Evolutionary conservation across 2,113 vertebrate genomes (phyloP).

Genomic region (Neopipo cinnamomea): DNA sequence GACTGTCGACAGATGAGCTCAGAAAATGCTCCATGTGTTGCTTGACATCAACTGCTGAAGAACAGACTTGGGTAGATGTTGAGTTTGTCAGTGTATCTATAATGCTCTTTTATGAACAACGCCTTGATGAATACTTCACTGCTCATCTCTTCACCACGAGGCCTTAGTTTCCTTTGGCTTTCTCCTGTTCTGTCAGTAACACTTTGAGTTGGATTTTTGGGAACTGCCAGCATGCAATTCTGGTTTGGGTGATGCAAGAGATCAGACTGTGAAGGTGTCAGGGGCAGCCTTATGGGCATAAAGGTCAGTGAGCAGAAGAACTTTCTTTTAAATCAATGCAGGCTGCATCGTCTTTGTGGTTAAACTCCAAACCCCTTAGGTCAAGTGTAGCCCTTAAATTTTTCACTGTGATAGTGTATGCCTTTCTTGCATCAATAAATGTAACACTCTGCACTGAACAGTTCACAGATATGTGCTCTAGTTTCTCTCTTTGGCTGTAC

Average conservation of each 20-base stretch:
- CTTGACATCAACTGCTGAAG: slow-evolving; percentile 13
- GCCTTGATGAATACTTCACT: background rate
- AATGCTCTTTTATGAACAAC: background rate
- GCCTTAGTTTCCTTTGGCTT: background rate
- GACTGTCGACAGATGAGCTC: background rate
- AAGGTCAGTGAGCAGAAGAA: slow-evolving; percentile 16
- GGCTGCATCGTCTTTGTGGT: background rate
- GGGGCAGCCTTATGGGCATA: background rate
- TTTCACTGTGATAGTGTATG: background rate
- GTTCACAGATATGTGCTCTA: background rate
- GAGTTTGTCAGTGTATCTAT: slow-evolving; percentile 7
- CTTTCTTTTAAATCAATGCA: background rate
- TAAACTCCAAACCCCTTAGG: background rate
- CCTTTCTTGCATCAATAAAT: background rate
- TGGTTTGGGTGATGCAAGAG: background rate
- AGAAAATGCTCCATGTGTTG: slow-evolving; percentile 19
- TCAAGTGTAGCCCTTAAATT: background rate
- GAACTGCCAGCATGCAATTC: background rate
- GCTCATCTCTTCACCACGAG: background rate
- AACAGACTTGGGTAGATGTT: slow-evolving; percentile 29
- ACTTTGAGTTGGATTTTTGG: background rate
- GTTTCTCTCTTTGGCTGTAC: background rate
- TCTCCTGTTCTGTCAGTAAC: background rate
- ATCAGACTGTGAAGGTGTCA: background rate
- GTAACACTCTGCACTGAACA: background rate